These are phyloP conservation scores for Camponotus pennsylvanicus DNA, from an alignment of 1,140 invertebrate genomes.

Conservation along the genomic window DNA sequence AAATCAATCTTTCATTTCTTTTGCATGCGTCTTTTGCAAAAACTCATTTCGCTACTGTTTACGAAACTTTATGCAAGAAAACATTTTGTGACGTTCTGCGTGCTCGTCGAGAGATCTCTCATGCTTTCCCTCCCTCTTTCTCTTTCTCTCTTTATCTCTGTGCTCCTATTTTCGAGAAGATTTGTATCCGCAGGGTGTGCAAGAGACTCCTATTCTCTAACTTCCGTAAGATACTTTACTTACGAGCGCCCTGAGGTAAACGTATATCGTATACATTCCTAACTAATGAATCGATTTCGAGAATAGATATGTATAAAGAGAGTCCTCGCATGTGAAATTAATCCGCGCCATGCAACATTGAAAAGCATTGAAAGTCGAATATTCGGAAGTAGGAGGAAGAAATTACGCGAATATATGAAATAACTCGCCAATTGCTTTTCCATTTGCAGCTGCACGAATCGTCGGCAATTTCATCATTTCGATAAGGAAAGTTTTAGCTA, in stretches of 20 bases:
- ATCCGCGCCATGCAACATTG: slow-evolving; percentile 1
- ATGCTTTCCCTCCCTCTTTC: neutral
- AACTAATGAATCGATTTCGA: slow-evolving; percentile 36
- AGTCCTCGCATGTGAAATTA: slow-evolving; percentile 14
- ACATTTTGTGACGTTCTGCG: slow-evolving; percentile 44
- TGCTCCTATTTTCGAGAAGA: slow-evolving; percentile 66
- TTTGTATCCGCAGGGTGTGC: slow-evolving; percentile 67
- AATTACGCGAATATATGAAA: slow-evolving; percentile 37
- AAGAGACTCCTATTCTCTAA: slow-evolving; percentile 62
- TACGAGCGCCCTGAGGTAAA: slow-evolving; percentile 49
- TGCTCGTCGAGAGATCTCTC: slow-evolving; percentile 58
- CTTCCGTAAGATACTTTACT: slow-evolving; percentile 69
- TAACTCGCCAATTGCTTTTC: slow-evolving; percentile 18
- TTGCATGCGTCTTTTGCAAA: slow-evolving; percentile 43
- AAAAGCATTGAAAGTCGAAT: slow-evolving; percentile 29
- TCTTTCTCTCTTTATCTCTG: neutral
- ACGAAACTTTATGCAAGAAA: slow-evolving; percentile 58
- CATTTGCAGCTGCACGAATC: neutral
- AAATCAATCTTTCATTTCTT: slow-evolving; percentile 66
- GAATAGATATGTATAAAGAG: neutral
- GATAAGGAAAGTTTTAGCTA: slow-evolving; percentile 4
- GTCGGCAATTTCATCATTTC: slow-evolving; percentile 22
- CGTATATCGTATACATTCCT: slow-evolving; percentile 6
- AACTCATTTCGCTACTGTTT: slow-evolving; percentile 59
- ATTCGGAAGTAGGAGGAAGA: slow-evolving; percentile 8